phyloP scores from a whole-genome alignment of 2,113 vertebrate genomes.

The Ornithorhynchus anatinus region DNA sequence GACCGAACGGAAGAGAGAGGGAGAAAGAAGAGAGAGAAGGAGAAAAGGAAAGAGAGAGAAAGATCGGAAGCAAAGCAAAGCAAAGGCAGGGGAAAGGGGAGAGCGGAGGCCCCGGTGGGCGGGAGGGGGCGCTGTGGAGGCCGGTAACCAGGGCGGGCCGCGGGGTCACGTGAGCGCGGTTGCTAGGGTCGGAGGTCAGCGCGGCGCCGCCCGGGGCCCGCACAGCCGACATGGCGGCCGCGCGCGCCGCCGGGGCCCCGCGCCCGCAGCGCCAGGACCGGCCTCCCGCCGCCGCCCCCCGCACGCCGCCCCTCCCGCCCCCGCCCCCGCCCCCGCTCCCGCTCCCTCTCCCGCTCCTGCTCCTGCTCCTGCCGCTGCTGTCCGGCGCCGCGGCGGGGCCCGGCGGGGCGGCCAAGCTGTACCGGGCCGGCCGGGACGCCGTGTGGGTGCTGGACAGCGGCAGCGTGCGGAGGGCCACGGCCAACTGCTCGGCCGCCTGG shows the following conservation, averaged over 20 bases:
- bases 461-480: constrained; percentile 70
- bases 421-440: constrained; percentile 79
- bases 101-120: background rate
- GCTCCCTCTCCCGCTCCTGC: background rate
- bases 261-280: background rate
- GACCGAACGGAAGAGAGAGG: too few species aligned
- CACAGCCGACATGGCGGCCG: constrained; percentile 49
- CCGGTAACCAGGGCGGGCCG: background rate
- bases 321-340: background rate
- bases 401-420: constrained; percentile 61
- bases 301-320: background rate
- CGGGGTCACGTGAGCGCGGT: constrained; percentile 22
- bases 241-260: background rate
- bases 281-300: background rate
- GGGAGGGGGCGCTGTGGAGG: background rate
- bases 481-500: constrained; percentile 88
- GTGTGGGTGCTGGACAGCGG: constrained; percentile 80
- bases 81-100: rapidly evolving
- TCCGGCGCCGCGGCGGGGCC: background rate
- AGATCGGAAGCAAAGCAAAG: background rate
- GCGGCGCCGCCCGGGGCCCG: background rate
- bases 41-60: background rate
- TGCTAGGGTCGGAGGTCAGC: constrained; percentile 49
- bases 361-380: constrained; percentile 15
- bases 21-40: too few species aligned